Base-by-base conservation (phyloP, 2,888 invertebrate genomes). In the Gisinianus flammeolus region DNA sequence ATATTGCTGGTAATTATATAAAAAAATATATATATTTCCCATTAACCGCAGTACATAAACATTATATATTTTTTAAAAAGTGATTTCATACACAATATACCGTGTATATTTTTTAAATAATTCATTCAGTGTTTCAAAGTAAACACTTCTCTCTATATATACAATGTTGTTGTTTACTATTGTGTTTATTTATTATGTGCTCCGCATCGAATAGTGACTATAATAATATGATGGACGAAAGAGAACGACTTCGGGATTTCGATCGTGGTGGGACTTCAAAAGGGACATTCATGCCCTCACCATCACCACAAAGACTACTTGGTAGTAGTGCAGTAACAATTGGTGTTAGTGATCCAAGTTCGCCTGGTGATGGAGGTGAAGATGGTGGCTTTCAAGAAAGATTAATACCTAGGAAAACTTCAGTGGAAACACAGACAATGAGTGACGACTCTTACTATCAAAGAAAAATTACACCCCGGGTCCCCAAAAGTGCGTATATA, bases 391-490 rank as follows among this genome's bases (percentile, higher is more conserved):
- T 82, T 68, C 82, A 84, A 76, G 81, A 83, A 64, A 78, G 83
- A 73, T 79, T 83, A 19, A 81, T 82, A 64, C 82, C 82, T 54
- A 79, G 83, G 54, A 84, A 84, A 77, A 84, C 84, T 28, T 84
- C 84, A 10, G 84, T 84, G 26, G 84, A 84, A 78, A 84, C 84
- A 19, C 84, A 84, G 58, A 84, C 84, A 12, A 81, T 83, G 83
- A 82, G 79, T 71, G 83, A 83, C 76, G 84, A 84, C 75, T 78
- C 82, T 22, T 84, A 83, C 66, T 84, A 83, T 78, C 84, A 83
- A 79, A 74, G 84, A 74, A 84, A 84, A 80, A 84, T 84, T 52
- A 84, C 84, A 22, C 84, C 84, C 19, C 78, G 84, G 28, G 84
- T 84, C 62, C 84, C 84, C 30, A 84, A 84, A 81, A 77, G 83